These are phyloP conservation scores for Drosophila subpulchrella DNA, from an alignment of 1,140 invertebrate species.

Conservation along the genomic window DNA sequence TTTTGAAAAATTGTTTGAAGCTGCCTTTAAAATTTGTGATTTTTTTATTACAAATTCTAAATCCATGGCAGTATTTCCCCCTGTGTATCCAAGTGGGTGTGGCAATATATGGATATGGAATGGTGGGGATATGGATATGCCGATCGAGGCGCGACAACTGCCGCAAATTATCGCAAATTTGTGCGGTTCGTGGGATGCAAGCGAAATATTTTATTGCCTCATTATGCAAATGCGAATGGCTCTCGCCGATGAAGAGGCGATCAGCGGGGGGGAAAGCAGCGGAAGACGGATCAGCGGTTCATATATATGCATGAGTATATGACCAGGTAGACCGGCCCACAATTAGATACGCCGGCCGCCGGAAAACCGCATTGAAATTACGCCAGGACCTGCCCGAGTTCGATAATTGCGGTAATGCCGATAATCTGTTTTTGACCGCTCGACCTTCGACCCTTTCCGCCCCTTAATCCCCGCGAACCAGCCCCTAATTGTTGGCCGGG, in stretches of 20 bases:
- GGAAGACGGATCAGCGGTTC: conserved; percentile 15
- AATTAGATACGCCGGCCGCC: conserved; percentile 65
- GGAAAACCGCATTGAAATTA: conserved; percentile 81
- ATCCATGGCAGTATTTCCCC: neutral
- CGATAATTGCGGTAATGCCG: conserved; percentile 80
- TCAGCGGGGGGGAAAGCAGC: conserved; percentile 2
- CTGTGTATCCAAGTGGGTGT: conserved; percentile 44
- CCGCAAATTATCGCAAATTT: conserved; percentile 81
- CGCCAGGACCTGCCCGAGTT: conserved; percentile 75
- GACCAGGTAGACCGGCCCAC: conserved; percentile 37
- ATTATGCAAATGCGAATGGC: conserved; percentile 79
- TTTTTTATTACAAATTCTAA: neutral
- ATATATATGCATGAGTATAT: neutral
- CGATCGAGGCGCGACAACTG: conserved; percentile 79
- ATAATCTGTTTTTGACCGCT: conserved; percentile 70
- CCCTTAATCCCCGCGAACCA: conserved; percentile 53
- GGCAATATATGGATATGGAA: conserved; percentile 28
- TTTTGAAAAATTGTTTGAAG: no score
- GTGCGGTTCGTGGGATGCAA: conserved; percentile 75
- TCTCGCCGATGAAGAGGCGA: conserved; percentile 42
- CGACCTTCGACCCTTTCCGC: conserved; percentile 23
- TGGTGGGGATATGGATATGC: conserved; percentile 26
- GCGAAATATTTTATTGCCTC: conserved; percentile 82
- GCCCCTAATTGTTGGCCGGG: conserved; percentile 54
- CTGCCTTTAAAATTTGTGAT: no score